phyloP scores from a whole-genome alignment of 2,888 invertebrate species.

The Ochropleura plecta region DNA sequence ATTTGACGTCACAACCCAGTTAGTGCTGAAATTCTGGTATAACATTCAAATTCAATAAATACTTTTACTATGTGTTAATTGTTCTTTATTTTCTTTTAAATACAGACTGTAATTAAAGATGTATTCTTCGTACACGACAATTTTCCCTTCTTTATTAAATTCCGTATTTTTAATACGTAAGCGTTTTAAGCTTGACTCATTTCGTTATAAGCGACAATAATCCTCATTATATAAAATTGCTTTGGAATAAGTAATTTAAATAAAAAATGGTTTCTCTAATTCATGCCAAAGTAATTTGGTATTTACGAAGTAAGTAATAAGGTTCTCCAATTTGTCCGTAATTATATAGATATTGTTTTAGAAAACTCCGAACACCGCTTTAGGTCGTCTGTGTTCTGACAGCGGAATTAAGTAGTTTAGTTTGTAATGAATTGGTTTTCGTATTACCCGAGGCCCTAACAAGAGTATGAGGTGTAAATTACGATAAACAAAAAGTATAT shows the following conservation, averaged over 20 bases:
- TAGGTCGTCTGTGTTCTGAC: constrained; percentile 34
- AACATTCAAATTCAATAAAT: neutral
- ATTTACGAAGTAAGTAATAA: constrained; percentile 18
- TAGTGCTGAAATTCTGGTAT: too few relatives aligned
- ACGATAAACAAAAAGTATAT: too few relatives aligned
- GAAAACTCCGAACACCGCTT: constrained; percentile 5
- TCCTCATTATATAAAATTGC: constrained; percentile 55
- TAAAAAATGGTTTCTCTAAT: constrained; percentile 31
- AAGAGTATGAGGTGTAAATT: too few relatives aligned
- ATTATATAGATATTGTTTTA: constrained; percentile 32
- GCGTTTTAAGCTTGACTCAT: constrained; percentile 4
- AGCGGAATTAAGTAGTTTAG: constrained; percentile 19
- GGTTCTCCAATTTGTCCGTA: constrained; percentile 35
- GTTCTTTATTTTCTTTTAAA: neutral
- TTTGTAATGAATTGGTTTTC: constrained; percentile 47
- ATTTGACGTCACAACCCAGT: too few relatives aligned
- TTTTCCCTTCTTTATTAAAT: neutral
- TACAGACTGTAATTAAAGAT: neutral
- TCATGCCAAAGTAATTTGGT: constrained; percentile 38
- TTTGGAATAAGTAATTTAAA: constrained; percentile 50
- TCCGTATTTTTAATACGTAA: constrained; percentile 22
- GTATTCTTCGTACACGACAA: neutral
- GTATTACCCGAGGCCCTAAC: neutral
- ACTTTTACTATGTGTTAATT: neutral
- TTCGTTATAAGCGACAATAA: constrained; percentile 41